phyloP scores from a whole-genome alignment of 1,140 invertebrate genomes.

The Drosophila tropicalis region DNA sequence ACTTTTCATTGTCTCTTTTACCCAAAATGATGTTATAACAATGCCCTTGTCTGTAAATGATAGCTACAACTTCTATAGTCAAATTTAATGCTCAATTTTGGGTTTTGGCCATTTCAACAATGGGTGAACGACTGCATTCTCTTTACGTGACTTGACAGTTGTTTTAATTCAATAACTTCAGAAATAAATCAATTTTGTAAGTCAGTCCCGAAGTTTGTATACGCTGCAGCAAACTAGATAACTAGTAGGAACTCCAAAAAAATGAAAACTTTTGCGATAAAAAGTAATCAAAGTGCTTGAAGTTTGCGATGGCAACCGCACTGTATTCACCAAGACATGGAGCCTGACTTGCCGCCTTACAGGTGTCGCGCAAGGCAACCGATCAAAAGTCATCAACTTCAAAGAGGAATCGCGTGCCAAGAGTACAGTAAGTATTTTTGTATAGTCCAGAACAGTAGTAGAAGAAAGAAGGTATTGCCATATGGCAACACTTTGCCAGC shows the following conservation, averaged over 20 bases:
- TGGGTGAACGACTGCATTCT: conserved; percentile 36
- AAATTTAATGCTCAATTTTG: conserved; percentile 6
- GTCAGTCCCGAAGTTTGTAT: conserved; percentile 57
- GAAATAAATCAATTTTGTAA: conserved; percentile 34
- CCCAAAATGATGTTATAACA: not conserved
- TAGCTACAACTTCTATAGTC: not conserved
- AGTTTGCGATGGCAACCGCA: conserved; percentile 59
- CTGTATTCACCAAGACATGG: conserved; percentile 24
- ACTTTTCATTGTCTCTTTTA: too few species aligned
- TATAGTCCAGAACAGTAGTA: conserved; percentile 21
- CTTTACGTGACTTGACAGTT: conserved; percentile 56
- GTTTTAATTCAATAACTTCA: conserved; percentile 71
- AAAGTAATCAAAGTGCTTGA: conserved; percentile 75
- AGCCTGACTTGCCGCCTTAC: conserved; percentile 18
- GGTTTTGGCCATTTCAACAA: conserved; percentile 38
- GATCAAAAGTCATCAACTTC: conserved; percentile 69
- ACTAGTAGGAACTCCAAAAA: conserved; percentile 5
- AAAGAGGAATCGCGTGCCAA: conserved; percentile 60
- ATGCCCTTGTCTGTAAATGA: conserved; percentile 2
- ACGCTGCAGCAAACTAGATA: conserved; percentile 42
- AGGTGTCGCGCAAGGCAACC: conserved; percentile 59
- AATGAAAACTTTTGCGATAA: conserved; percentile 56
- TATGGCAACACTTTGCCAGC: conserved; percentile 67
- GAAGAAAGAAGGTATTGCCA: conserved; percentile 29
- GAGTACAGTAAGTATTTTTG: conserved; percentile 21